These are phyloP conservation scores for Haliclona indistincta DNA, from an alignment of 37 sponge, comb jelly and placozoan genomes.

Conservation along the genomic window DNA sequence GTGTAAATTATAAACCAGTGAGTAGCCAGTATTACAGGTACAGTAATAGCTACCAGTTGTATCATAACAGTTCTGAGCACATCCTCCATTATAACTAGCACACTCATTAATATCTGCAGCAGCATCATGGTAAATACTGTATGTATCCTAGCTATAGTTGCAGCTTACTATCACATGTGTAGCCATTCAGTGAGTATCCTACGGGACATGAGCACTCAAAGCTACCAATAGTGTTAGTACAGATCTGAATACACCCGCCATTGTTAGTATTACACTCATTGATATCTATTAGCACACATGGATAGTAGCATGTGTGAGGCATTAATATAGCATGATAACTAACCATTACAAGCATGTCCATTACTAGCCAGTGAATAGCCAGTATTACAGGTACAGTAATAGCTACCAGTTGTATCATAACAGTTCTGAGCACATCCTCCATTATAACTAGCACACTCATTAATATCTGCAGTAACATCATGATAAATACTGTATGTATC, in stretches of 20 bases:
- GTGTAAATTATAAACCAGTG: too few species aligned
- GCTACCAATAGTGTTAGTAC: constrained; percentile 48
- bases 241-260: constrained; percentile 24
- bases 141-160: too few species aligned
- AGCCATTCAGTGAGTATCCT: constrained; percentile 30
- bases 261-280: constrained; percentile 16
- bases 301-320: not conserved
- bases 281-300: not conserved
- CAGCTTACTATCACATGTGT: not conserved
- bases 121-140: too few species aligned
- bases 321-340: not conserved
- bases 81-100: too few species aligned
- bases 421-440: constrained; percentile 28
- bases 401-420: constrained; percentile 15
- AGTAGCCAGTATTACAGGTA: too few species aligned
- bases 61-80: too few species aligned
- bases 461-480: too few species aligned
- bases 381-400: constrained; percentile 14
- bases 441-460: constrained; percentile 16
- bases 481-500: too few species aligned
- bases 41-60: too few species aligned
- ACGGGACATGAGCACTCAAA: constrained; percentile 27
- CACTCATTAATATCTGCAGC: too few species aligned
- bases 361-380: constrained; percentile 21
- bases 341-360: constrained; percentile 7